These are phyloP conservation scores for Sarcophaga caerulescens DNA, from an alignment of 2,888 invertebrate genomes.

Conservation along the genomic window DNA sequence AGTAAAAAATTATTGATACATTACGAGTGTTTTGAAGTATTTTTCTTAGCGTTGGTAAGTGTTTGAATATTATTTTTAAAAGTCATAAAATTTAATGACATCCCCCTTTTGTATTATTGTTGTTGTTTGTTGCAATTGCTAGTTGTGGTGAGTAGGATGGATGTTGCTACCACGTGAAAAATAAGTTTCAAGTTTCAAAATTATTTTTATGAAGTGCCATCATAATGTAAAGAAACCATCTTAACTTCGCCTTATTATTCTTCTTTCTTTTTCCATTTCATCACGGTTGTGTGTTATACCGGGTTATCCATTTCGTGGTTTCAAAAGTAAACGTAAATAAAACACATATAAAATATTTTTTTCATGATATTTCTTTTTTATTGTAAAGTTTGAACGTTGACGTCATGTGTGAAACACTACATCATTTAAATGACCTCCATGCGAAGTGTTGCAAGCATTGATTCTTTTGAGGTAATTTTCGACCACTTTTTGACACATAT, in stretches of 20 bases:
- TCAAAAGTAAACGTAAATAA: no score
- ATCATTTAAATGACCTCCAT: no score
- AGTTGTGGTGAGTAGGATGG: neutral
- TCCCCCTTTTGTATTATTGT: neutral
- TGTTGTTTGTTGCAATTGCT: neutral
- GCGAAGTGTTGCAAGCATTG: no score
- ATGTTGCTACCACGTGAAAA: slow-evolving; percentile 14
- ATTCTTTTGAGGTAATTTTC: no score
- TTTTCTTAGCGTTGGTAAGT: neutral
- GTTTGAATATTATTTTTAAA: neutral
- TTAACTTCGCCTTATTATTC: neutral
- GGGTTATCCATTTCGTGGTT: no score
- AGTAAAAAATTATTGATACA: no score
- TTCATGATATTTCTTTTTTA: no score
- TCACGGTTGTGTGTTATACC: neutral
- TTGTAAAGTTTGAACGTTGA: no score
- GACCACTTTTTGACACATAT: no score
- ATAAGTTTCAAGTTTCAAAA: slow-evolving; percentile 40
- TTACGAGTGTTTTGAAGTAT: neutral
- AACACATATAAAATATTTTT: no score
- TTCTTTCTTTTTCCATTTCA: neutral
- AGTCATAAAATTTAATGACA: slow-evolving; percentile 4
- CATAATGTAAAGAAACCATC: neutral
- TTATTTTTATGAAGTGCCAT: slow-evolving; percentile 42
- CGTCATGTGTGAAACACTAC: no score